Conservation (phyloP, 2,113 vertebrate species). For the Macrotus californicus region DNA sequence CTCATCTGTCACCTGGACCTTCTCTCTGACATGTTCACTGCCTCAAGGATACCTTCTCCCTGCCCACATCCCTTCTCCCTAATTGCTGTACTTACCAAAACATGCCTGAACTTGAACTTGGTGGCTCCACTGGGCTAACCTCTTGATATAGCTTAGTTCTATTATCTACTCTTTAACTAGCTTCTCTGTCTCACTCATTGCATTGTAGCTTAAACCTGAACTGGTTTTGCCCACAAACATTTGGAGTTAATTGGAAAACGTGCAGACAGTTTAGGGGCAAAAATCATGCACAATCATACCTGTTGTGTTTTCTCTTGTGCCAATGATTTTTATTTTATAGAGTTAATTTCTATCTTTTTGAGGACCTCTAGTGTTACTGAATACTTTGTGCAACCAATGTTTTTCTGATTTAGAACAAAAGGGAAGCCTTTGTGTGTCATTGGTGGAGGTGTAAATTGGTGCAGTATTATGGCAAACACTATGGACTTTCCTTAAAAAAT, state of each 20-base stretch:
- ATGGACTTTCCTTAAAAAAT: background rate
- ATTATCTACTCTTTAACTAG: background rate
- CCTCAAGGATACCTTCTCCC: background rate
- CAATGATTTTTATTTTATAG: background rate
- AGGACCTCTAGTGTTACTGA: background rate
- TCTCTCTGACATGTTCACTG: background rate
- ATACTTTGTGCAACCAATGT: background rate
- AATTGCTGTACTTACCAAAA: background rate
- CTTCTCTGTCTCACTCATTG: background rate
- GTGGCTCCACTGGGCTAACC: background rate
- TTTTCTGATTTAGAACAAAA: background rate
- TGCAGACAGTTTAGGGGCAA: background rate
- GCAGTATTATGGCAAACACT: background rate
- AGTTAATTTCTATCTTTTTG: background rate
- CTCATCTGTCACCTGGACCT: background rate
- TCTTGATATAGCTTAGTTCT: background rate
- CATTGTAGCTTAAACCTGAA: background rate
- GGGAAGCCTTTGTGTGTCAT: background rate
- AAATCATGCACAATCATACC: background rate
- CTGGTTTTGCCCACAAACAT: background rate
- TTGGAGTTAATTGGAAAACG: background rate
- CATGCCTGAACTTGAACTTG: background rate
- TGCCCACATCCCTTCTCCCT: background rate
- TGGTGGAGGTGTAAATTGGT: background rate
- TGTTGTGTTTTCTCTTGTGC: background rate